A percentile compares a stretch with the other conserved stretches of the same genome.
Conservation (phyloP, 1,140 invertebrate species). For the Bilobella aurantiaca region DNA sequence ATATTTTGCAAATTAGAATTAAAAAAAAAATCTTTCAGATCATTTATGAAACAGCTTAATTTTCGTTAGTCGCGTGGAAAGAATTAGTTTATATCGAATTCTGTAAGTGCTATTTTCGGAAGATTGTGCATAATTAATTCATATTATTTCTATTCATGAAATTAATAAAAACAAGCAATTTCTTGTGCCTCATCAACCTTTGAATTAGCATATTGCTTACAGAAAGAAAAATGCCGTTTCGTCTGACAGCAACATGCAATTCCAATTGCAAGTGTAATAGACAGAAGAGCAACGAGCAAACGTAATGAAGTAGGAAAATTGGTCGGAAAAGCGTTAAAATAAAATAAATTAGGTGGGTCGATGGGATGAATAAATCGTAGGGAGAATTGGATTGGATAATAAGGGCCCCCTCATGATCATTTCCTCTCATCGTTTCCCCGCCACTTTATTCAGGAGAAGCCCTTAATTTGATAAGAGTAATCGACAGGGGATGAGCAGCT, state of each 20-base stretch:
- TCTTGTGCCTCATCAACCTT: neutral
- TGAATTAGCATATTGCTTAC: neutral
- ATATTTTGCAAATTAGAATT: neutral
- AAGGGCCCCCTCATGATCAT: neutral
- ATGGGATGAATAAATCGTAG: neutral
- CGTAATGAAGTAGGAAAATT: neutral
- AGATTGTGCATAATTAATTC: neutral
- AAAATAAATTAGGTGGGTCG: neutral
- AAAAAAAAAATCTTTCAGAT: neutral
- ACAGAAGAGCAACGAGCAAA: neutral
- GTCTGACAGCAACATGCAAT: too few relatives aligned
- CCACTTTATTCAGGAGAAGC: neutral
- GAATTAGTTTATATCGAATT: neutral
- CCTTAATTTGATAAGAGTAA: conserved; percentile 4
- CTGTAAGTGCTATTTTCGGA: neutral
- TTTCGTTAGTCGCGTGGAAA: neutral
- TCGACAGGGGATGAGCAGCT: neutral
- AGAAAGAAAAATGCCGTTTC: too few relatives aligned
- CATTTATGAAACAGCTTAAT: neutral
- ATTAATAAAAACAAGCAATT: neutral
- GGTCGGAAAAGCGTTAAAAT: neutral
- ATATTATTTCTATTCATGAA: neutral
- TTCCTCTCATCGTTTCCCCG: neutral
- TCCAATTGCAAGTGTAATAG: neutral
- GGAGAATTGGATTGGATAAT: neutral